Conservation (phyloP, 1,140 invertebrate species). For the Pectinophora gossypiella region DNA sequence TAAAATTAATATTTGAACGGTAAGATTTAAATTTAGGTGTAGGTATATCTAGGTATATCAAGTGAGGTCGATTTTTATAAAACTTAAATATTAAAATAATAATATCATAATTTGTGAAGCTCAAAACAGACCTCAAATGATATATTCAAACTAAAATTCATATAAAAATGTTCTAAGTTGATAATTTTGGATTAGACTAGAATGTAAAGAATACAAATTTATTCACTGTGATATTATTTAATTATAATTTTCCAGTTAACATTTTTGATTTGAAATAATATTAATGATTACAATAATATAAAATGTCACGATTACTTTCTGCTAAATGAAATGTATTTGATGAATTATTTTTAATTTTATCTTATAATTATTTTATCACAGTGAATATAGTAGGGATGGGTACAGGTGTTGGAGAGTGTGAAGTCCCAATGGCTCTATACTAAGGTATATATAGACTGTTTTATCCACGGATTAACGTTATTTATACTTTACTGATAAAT, state of each 20-base stretch:
- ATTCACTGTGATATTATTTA: constrained; percentile 1
- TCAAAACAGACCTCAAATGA: not conserved
- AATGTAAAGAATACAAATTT: not conserved
- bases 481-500: not conserved
- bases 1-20: constrained; percentile 36
- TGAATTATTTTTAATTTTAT: no score
- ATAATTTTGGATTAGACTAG: not conserved
- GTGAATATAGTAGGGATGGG: no score
- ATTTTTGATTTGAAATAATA: no score
- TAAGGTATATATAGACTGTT: not conserved
- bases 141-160: not conserved
- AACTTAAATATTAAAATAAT: no score
- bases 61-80: not conserved
- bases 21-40: constrained; percentile 18
- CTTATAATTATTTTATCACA: no score
- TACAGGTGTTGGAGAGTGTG: no score
- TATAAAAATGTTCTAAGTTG: not conserved
- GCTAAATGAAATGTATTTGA: no score
- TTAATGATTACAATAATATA: not conserved
- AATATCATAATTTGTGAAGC: not conserved
- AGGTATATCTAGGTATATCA: not conserved
- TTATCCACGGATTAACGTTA: not conserved
- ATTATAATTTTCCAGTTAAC: not conserved
- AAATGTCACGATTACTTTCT: no score
- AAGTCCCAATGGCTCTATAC: no score